Evolutionary conservation across 1,140 invertebrate genomes (phyloP).

Genomic region (Stenopsyche tienmushanensis): DNA sequence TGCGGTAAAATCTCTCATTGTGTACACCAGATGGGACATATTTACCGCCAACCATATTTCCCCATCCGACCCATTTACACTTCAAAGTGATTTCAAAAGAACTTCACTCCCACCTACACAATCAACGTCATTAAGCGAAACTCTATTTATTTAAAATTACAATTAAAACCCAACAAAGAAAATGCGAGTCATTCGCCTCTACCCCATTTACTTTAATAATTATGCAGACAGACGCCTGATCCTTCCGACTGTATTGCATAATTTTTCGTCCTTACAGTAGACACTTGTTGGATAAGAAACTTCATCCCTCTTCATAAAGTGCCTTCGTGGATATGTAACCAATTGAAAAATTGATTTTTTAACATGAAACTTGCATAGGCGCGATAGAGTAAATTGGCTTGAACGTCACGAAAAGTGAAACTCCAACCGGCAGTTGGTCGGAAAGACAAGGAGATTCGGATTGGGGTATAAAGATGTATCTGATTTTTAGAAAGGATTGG

Average conservation of each 20-base stretch:
- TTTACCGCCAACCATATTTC: constrained; percentile 1
- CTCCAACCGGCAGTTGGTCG: too few relatives aligned
- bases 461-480: too few relatives aligned
- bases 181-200: background rate
- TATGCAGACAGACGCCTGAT: background rate
- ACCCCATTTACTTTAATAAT: constrained; percentile 9
- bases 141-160: constrained; percentile 6
- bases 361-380: too few relatives aligned
- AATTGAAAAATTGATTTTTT: too few relatives aligned
- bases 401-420: too few relatives aligned
- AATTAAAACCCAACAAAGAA: constrained; percentile 1
- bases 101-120: background rate
- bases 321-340: too few relatives aligned
- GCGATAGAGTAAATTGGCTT: too few relatives aligned
- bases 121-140: background rate
- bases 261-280: too few relatives aligned
- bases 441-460: too few relatives aligned
- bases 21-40: background rate
- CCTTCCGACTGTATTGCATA: background rate
- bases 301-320: too few relatives aligned
- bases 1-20: constrained; percentile 2
- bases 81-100: constrained; percentile 5
- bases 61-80: constrained; percentile 4
- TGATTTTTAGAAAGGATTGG: too few relatives aligned
- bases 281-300: too few relatives aligned